Evolutionary conservation across 2,797 vertebrate species (phyloP).

Genomic region (Acrocephalus scirpaceus): DNA sequence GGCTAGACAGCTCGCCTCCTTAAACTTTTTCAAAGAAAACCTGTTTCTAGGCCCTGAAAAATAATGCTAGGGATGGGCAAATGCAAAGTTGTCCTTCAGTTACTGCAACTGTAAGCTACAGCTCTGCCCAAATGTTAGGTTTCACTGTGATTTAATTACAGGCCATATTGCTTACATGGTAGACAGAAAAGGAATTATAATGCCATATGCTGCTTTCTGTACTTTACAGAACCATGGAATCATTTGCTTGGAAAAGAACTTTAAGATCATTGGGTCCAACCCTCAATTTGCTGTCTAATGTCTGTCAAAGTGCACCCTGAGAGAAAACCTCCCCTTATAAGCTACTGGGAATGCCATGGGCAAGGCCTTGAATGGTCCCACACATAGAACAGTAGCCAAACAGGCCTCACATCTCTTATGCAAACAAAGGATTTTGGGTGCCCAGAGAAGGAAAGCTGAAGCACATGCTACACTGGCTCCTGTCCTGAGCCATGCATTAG

Average conservation of each 20-base stretch:
- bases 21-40: background rate
- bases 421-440: background rate
- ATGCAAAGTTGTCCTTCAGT: background rate
- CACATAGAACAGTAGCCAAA: background rate
- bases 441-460: background rate
- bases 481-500: background rate
- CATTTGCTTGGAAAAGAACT: background rate
- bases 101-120: background rate
- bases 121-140: constrained; percentile 9
- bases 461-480: background rate
- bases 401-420: background rate
- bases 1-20: background rate
- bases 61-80: background rate
- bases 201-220: background rate
- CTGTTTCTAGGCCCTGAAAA: background rate
- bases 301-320: background rate
- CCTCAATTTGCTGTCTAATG: background rate
- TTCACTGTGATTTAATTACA: background rate
- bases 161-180: background rate
- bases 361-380: background rate
- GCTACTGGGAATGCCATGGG: rapidly evolving
- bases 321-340: background rate
- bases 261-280: background rate
- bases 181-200: background rate
- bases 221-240: background rate